Base-by-base conservation (phyloP, 1,140 invertebrate species). In the Muscidifurax raptorellus region DNA sequence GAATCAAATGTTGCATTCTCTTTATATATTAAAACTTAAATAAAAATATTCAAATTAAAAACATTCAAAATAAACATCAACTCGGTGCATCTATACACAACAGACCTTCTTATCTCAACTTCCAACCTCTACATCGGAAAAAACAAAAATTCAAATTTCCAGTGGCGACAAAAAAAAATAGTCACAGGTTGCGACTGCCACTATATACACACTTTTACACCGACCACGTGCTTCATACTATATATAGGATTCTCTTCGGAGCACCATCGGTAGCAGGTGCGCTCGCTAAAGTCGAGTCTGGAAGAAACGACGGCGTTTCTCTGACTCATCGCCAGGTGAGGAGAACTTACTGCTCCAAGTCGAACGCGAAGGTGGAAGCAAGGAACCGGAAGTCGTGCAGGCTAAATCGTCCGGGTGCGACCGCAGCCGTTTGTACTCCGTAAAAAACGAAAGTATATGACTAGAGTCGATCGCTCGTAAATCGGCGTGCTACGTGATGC, bases 261-360 rank as follows among this genome's bases (percentile, higher is more conserved):
- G 59, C 64, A 81, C 67, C 82, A 59, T n/a, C 6, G 15, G 18
- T 18, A 89, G 88, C 90, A 91, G 90, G 90, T 91, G 90, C 22
- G 52, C 74, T 30, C 30, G 75, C 27, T 59, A n/a, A 87, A 83
- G 71, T 32, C 52, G 6, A 59, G 30, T 74, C 71, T 32, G 22
- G 71, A 74, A 86, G 87, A 89, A 89, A 87, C 86, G 74, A 84
- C 69, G 81, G 59, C 52, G 77, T 84, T 85, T 83, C 80, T 88
- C 87, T 91, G 90, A 91, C 88, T 91, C 90, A 91, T 90, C 86
- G 89, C 87, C 90, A 90, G 90, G 90, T 91, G 90, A 59, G 52
- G 4, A 59, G 52, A 18, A 7, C 52, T 59, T 59, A 18, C 89
- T 87, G 82, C 84, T 83, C 84, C 28, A 71, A 52, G 36, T 71